Base-by-base conservation (phyloP, 2,113 vertebrate species). In the Passer domesticus region DNA sequence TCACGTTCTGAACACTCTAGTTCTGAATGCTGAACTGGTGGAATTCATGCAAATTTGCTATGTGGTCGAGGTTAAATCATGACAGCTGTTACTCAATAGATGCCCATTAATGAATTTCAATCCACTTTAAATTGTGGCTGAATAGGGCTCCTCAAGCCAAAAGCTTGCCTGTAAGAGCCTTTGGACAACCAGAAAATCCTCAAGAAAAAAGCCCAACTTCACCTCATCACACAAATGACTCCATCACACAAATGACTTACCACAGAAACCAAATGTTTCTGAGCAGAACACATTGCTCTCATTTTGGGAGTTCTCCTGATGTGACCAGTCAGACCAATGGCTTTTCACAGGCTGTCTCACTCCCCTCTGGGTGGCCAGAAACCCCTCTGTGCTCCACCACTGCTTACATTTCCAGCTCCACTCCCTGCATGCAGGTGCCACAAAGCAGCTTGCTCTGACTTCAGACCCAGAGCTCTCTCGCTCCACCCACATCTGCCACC, bases 401-500 rank as follows among this genome's bases (percentile, higher is more conserved):
- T 25, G 17, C 19, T 46, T 62, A 37, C 3, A 12, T 44, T 63
- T 89, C 25, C 24, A 78, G 37, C 35, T 72, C 28, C 11, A 13
- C 35, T 83, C 16, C 37, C 28, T 43, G 13, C 3, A 11, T 1
- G 5, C 43, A 62, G 37, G 10, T 50, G 17, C 24, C 41, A 69
- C 41, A 41, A 67, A 76, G 24, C 52, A 68, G 15, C 24, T 67
- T 79, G 33, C 44, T 68, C 23, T 33, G 52, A 11, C 20, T 66
- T 73, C 35, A 59, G 52, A 62, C 31, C 30, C 7, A 1, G 31
- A 74, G 24, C 17, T 47, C 39, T 43, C 14, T 14, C 50, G 11
- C 4, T 64, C 7, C 0, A 3, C 21, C 75, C 22, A 30, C 0
- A 1, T 13, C 37, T 56, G 33, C 13, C 2, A 1, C 47, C 47